Evolutionary conservation across 2,113 vertebrate species (phyloP), one percentile per base, ranked within the genome.

Genomic region (Lampris incognitus): DNA sequence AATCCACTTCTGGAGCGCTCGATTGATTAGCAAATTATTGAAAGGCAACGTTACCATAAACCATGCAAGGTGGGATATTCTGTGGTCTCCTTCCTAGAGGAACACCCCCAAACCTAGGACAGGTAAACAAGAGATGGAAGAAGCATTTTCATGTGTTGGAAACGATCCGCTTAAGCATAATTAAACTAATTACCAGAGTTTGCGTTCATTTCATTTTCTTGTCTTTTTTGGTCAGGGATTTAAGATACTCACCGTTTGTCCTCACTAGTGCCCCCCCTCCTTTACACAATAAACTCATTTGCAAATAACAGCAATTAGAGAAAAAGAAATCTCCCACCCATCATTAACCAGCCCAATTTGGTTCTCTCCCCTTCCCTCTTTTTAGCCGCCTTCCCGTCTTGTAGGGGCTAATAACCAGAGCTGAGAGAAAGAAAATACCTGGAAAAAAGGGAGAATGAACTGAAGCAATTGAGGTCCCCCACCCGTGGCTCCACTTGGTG

Each of bases 171-270:
- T 97, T 98, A 96, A 97, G 94, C 96, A 96, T 94, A 89, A 94
- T 95, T 95, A 97, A 96, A 97, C 95, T 96, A 97, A 97, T 97
- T 96, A 97, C 95, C 96, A 98, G 96, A 97, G 97, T 96, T 97
- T 96, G 93, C 95, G 93, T 94, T 94, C 92, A 92, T 88, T 24
- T 24, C 24, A 24, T 92, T 92, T 93, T 94, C 93, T 73, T 44
- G 88, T 89, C 88, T 83, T 72, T 90, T 91, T 91, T 85, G 90
- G 86, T 91, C 82, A 88, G 87, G 85, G 62, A 88, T 87, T 91
- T 92, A 94, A 96, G 96, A 96, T 94, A 95, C 92, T 94, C 94
- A 91, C 94, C 93, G 94, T 95, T 95, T 95, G 93, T 84, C 90
- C 93, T 92, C 95, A 93, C 95, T 96, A 95, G 94, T 94, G 91